Conservation (phyloP, 2,888 invertebrate species). For the Tryphoninae sp. region DNA sequence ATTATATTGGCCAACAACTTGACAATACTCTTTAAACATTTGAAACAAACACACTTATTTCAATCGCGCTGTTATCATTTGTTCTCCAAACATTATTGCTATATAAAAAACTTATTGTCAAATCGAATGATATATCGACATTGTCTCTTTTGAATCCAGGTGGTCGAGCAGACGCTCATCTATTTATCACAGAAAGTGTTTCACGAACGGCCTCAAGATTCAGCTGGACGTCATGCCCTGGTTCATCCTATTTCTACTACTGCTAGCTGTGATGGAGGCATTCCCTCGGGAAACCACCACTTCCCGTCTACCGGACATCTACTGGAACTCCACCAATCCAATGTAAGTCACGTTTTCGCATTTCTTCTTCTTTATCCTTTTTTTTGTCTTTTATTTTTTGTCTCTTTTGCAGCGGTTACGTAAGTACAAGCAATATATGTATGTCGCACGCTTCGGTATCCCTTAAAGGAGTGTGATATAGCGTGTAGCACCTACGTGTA, state of each 20-base stretch:
- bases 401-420: constrained; percentile 31
- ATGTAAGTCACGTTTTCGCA: constrained; percentile 81
- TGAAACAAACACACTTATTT: too few species aligned
- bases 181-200: constrained; percentile 73
- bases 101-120: background rate
- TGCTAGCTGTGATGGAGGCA: constrained; percentile 83
- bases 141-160: constrained; percentile 66
- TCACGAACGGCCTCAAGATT: constrained; percentile 80
- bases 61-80: too few species aligned
- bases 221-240: constrained; percentile 82
- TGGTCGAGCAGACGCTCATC: constrained; percentile 70
- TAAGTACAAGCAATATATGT: background rate
- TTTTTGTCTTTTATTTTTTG: constrained; percentile 13
- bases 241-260: constrained; percentile 82
- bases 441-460: background rate
- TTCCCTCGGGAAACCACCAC: constrained; percentile 82
- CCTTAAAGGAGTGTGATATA: background rate
- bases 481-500: too few species aligned
- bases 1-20: too few species aligned
- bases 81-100: too few species aligned
- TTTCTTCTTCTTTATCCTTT: constrained; percentile 33
- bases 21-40: too few species aligned
- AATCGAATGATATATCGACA: constrained; percentile 1
- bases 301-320: constrained; percentile 83
- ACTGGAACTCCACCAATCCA: constrained; percentile 84